Base-by-base conservation (phyloP, 2,888 invertebrate genomes). In the Pyralis farinalis region DNA sequence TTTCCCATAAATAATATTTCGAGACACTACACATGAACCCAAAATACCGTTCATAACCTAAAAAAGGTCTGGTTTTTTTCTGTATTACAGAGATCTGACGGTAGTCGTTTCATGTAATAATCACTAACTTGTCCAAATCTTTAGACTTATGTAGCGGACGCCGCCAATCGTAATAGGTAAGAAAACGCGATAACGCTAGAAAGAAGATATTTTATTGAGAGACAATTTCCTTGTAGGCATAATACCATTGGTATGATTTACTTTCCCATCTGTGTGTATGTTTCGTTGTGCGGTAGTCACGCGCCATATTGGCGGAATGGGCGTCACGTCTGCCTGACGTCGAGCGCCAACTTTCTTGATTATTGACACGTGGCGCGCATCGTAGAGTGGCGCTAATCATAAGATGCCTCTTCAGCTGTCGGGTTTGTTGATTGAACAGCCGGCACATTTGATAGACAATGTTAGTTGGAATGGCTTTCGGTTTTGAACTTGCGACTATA, bases 301-400 rank as follows among this genome's bases (percentile, higher is more conserved):
- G 77, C 70, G 69, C 72, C 74, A 58, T 71, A 71, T 76, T 72
- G 81, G 64, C 60, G 58, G 72, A 71, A 80, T 74, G 77, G 67
- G 58, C 59, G 71, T 71, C 82, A 83, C 81, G 83, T 83, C 70
- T 50, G 61, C 55, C 58, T 62, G 66, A 65, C 66, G 63, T 65
- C 75, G 71, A 69, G 71, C 68, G 73, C 73, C 78, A 82, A 80
- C 65, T 84, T 82, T 75, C 73, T 78, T 82, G 84, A 84, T 82
- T 83, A 82, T 77, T 73, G 69, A 70, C 75, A 80, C 84, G 82
- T 71, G 80, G 70, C 41, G 62, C 50, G 84, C 80, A 83, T 83
- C 63, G 62, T 50, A 63, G 58, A 53, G 51, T 56, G 2, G 47
- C 46, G 55, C 60, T 75, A 64, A 70, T 71, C 65, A 69, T 57